Base-by-base conservation (phyloP, 2,113 vertebrate species). In the Neotragus pygmaeus region DNA sequence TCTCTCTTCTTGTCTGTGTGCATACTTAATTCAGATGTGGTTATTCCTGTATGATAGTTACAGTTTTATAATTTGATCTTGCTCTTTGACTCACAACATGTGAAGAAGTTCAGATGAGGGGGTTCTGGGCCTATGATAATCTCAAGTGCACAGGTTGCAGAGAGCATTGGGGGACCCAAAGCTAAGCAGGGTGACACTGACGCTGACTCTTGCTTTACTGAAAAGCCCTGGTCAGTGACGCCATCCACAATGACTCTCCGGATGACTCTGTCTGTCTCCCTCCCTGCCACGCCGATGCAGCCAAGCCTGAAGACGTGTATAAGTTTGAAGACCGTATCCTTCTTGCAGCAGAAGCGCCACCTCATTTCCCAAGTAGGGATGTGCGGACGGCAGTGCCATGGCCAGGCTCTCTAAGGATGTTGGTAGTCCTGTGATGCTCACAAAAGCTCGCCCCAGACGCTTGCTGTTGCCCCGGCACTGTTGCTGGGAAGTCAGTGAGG, bases 261-360 rank as follows among this genome's bases (percentile, higher is more conserved):
- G 98, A 97, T 17, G 64, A 98, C 36, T 98, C 99, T 3, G 3
- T 97, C 23, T 99, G 99, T 94, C 99, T 99, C 21, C 99, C 99
- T 1, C 99, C 99, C 0, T 99, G 99, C 98, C 96, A 99, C 2
- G 87, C 98, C 70, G 98, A 99, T 0, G 99, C 99, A 0, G 89
- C 98, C 43, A 99, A 58, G 55, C 98, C 98, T 3, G 99, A 99
- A 96, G 88, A 99, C 0, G 99, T 99, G 33, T 99, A 99, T 98
- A 98, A 95, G 58, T 99, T 99, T 96, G 99, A 99, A 47, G 98
- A 99, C 57, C 89, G 99, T 99, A 99, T 99, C 99, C 97, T 99
- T 99, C 96, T 82, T 75, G 58, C 85, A 17, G 9, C 83, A 36
- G 78, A 45, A 36, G 4, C 2, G 1, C 70, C 62, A 55, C 90